Conservation (phyloP, 1,140 invertebrate genomes). For the Saccostrea echinata region DNA sequence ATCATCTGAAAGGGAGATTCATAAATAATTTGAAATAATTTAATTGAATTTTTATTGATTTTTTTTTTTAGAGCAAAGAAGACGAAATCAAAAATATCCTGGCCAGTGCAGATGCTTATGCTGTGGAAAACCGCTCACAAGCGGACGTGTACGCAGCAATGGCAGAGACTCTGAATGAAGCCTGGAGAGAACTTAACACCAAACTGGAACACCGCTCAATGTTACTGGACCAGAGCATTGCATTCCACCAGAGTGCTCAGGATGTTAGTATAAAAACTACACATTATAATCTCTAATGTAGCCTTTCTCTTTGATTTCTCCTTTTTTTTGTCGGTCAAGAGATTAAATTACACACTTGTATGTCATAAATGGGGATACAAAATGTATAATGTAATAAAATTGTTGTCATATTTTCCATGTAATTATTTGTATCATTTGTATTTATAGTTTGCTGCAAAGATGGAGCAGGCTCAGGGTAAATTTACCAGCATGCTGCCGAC, state of each 20-base stretch:
- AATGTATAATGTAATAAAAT: too few relatives aligned
- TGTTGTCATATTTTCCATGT: too few relatives aligned
- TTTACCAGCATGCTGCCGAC: constrained; percentile 74
- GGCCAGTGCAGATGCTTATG: constrained; percentile 90
- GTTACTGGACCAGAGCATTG: constrained; percentile 86
- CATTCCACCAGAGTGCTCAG: constrained; percentile 79
- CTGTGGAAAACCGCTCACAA: constrained; percentile 84
- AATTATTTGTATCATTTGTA: constrained; percentile 12
- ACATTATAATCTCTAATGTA: too few relatives aligned
- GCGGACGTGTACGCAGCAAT: constrained; percentile 91
- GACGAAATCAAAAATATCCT: constrained; percentile 94
- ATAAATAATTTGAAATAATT: neutral
- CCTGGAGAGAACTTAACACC: constrained; percentile 92
- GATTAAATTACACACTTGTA: too few relatives aligned
- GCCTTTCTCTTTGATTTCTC: too few relatives aligned
- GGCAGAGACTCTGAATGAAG: constrained; percentile 92
- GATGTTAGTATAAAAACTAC: constrained; percentile 68
- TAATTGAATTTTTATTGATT: neutral
- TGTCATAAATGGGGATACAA: too few relatives aligned
- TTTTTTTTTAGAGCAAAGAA: constrained; percentile 87
- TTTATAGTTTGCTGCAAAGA: constrained; percentile 85
- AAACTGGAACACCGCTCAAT: constrained; percentile 89
- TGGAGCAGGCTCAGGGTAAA: constrained; percentile 83
- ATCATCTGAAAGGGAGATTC: neutral
- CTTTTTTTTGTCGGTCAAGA: too few relatives aligned